A percentile compares a stretch with the other conserved stretches of the same genome.
phyloP scores from a whole-genome alignment of 2,113 vertebrate species.

The Alethe diademata region DNA sequence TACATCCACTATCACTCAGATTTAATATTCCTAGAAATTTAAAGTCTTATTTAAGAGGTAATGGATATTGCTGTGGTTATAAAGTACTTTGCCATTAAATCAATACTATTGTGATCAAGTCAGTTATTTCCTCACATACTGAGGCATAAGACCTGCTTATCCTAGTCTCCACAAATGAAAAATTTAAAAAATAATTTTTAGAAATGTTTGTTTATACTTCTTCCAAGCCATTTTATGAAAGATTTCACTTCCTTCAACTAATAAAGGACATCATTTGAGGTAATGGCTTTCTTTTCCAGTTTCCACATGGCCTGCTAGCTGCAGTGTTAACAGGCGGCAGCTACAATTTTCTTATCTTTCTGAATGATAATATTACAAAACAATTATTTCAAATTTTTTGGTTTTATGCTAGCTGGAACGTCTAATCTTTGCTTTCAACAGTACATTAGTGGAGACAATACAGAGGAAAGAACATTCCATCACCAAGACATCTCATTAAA shows the following conservation, averaged over 20 bases:
- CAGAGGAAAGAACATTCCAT: background rate
- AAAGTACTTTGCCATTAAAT: background rate
- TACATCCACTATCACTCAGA: background rate
- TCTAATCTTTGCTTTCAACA: background rate
- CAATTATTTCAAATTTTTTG: background rate
- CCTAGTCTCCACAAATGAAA: background rate
- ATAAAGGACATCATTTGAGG: background rate
- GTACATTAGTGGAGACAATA: background rate
- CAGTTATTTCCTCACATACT: background rate
- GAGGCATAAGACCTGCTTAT: background rate
- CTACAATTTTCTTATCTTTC: background rate
- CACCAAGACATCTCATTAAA: background rate
- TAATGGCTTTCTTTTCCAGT: background rate
- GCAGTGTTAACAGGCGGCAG: background rate
- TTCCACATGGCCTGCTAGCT: background rate
- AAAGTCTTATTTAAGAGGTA: background rate
- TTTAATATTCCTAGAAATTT: background rate
- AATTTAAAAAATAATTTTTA: background rate
- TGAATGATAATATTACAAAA: background rate
- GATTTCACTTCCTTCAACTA: background rate
- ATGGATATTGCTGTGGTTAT: background rate
- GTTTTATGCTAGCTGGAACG: background rate
- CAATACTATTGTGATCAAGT: background rate
- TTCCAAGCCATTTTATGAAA: background rate
- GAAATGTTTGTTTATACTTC: background rate